phyloP scores from a whole-genome alignment of 2,113 vertebrate species.

The Lampris incognitus region DNA sequence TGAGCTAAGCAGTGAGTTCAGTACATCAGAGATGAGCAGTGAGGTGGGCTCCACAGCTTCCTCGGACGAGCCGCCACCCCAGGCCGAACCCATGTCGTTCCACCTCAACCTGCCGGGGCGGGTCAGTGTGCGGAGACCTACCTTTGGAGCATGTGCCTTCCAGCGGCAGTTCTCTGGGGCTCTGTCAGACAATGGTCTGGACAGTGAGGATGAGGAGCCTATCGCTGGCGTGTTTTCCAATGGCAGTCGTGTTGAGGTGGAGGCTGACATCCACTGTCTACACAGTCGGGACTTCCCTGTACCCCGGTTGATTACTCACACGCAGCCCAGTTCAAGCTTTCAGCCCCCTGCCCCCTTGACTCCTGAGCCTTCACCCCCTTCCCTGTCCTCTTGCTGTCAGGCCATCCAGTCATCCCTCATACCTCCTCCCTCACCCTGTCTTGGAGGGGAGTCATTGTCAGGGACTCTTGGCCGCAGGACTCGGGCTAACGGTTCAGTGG shows the following conservation, averaged over 20 bases:
- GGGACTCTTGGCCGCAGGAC: slow-evolving; percentile 86
- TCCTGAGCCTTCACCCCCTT: slow-evolving; percentile 55
- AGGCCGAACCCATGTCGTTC: slow-evolving; percentile 74
- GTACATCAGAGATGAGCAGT: slow-evolving; percentile 98
- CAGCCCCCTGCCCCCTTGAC: slow-evolving; percentile 8
- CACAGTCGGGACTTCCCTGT: slow-evolving; percentile 53
- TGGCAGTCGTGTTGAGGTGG: slow-evolving; percentile 94
- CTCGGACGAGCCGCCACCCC: slow-evolving; percentile 89
- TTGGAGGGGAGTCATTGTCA: slow-evolving; percentile 84
- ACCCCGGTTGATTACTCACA: slow-evolving; percentile 73
- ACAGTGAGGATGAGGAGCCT: slow-evolving; percentile 97
- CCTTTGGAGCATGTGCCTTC: slow-evolving; percentile 82
- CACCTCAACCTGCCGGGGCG: slow-evolving; percentile 82
- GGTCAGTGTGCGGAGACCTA: slow-evolving; percentile 42
- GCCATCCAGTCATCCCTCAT: slow-evolving; percentile 84
- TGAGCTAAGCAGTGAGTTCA: slow-evolving; percentile 87
- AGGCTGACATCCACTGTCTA: slow-evolving; percentile 92
- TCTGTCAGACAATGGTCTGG: slow-evolving; percentile 95
- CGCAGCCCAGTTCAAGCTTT: slow-evolving; percentile 12
- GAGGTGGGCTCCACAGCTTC: slow-evolving; percentile 98
- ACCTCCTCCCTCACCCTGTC: slow-evolving; percentile 85
- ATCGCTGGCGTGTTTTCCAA: slow-evolving; percentile 96
- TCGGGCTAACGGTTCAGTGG: slow-evolving; percentile 92
- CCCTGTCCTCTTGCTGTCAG: slow-evolving; percentile 67
- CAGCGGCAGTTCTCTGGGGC: slow-evolving; percentile 96